Evolutionary conservation across 2,888 invertebrate species (phyloP).

Genomic region (Chalcis sispes): DNA sequence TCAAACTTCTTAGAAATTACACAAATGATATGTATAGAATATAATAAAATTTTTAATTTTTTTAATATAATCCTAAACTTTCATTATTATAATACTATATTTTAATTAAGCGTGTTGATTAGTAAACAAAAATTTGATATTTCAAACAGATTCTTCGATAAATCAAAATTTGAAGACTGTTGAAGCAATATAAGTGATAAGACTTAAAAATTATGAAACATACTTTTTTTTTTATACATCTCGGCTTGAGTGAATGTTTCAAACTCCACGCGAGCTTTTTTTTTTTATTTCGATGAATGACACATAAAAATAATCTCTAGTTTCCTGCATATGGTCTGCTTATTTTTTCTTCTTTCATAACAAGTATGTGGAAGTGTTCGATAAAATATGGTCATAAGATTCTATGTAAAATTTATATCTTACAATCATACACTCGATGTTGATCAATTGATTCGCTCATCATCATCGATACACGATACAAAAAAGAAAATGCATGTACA

Average conservation of each 20-base stretch:
- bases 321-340: slow-evolving; percentile 34
- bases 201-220: slow-evolving; percentile 66
- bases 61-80: not conserved
- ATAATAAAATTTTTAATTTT: slow-evolving; percentile 14
- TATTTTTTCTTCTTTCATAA: slow-evolving; percentile 44
- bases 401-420: slow-evolving; percentile 51
- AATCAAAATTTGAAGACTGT: slow-evolving; percentile 42
- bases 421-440: slow-evolving; percentile 44
- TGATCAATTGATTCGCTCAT: slow-evolving; percentile 33
- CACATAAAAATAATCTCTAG: slow-evolving; percentile 57
- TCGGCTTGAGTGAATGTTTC: slow-evolving; percentile 57
- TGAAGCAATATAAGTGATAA: slow-evolving; percentile 37
- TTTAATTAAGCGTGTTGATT: not conserved
- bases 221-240: slow-evolving; percentile 68
- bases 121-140: slow-evolving; percentile 11
- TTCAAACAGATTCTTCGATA: slow-evolving; percentile 14
- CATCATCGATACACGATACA: slow-evolving; percentile 43
- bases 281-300: slow-evolving; percentile 41
- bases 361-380: slow-evolving; percentile 55
- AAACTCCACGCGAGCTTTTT: slow-evolving; percentile 42
- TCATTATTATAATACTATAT: slow-evolving; percentile 4
- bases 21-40: no score
- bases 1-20: not conserved
- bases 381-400: slow-evolving; percentile 49
- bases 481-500: slow-evolving; percentile 58